Evolutionary conservation across 1,140 invertebrate genomes (phyloP).

Genomic region (Tetramorium simillimum): DNA sequence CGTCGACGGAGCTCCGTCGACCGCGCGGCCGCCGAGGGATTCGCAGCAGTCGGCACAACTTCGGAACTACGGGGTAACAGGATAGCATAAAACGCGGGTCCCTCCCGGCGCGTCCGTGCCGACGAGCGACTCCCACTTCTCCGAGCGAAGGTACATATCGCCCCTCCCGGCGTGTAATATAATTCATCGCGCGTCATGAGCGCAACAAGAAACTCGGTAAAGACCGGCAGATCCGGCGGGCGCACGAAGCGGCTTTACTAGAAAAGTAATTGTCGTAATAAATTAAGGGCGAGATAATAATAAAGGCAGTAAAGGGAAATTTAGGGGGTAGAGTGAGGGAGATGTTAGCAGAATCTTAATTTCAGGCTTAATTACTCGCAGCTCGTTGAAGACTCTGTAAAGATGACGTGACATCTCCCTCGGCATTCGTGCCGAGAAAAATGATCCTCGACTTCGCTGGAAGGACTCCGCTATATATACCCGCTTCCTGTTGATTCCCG

Average conservation of each 20-base stretch:
- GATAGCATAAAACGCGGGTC: slow-evolving; percentile 59
- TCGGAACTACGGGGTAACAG: slow-evolving; percentile 71
- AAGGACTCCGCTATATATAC: neutral
- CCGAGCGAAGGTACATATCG: neutral
- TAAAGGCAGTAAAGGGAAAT: neutral
- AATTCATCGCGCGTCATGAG: slow-evolving; percentile 1
- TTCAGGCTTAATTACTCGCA: neutral
- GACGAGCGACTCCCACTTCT: neutral
- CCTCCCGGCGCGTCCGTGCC: neutral
- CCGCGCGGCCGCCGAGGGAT: slow-evolving; percentile 1
- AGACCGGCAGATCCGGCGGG: neutral
- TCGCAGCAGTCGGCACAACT: slow-evolving; percentile 77
- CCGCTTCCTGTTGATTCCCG: neutral
- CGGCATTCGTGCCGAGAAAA: neutral
- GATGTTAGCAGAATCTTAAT: slow-evolving; percentile 6
- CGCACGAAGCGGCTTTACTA: neutral
- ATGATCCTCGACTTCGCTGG: neutral
- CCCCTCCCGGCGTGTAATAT: neutral
- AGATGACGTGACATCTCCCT: neutral
- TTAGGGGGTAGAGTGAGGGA: neutral
- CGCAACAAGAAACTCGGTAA: neutral
- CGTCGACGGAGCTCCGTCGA: slow-evolving; percentile 62
- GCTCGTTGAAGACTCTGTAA: neutral
- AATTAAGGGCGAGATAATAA: neutral
- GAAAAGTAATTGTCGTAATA: neutral